Base-by-base conservation (phyloP, 2,888 invertebrate genomes). In the Flabesymbios commensalis region DNA sequence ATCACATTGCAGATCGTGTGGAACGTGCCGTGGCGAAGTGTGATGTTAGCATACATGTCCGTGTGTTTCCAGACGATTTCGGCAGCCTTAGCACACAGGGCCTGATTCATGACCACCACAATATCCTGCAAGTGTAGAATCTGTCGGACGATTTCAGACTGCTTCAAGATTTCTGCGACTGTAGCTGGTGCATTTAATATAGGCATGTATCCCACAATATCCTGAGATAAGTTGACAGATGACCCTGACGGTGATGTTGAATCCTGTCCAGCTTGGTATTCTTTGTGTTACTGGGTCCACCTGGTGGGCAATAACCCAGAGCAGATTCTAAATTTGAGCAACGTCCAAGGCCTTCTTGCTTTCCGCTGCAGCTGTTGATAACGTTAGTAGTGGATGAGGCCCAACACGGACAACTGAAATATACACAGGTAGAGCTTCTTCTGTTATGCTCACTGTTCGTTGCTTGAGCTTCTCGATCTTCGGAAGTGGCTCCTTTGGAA, bases 11-110 rank as follows among this genome's bases (percentile, higher is more conserved):
- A 63, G n/a, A 60, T 26, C 14, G 59, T 67, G 43, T 71, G 67
- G 52, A 70, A 70, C 5, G 41, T 49, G 19, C 68, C 68, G 56
- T 66, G 51, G 52, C 59, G 51, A 4, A 70, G 22, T 19, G 70
- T 41, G n/a, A 70, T 24, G n/a, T 47, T 42, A 31, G 47, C 28
- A 29, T 55, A 57, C 33, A 33, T 56, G 7, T 47, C 19, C 14
- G 59, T 31, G 48, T 68, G 55, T 48, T 63, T 67, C 64, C 66
- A 66, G 3, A 41, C 43, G 5, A 71, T 63, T 58, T 69, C 65
- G 10, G 60, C 53, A 33, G 63, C 68, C 51, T 68, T 70, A 17
- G 64, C 57, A 66, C 57, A 70, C 29, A 68, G 42, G 47, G 69
- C 68, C 59, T 70, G 59, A 63, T 63, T 61, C 54, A 61, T 52